Evolutionary conservation across 2,113 vertebrate species (phyloP).

Genomic region (Orthonyx spaldingii): DNA sequence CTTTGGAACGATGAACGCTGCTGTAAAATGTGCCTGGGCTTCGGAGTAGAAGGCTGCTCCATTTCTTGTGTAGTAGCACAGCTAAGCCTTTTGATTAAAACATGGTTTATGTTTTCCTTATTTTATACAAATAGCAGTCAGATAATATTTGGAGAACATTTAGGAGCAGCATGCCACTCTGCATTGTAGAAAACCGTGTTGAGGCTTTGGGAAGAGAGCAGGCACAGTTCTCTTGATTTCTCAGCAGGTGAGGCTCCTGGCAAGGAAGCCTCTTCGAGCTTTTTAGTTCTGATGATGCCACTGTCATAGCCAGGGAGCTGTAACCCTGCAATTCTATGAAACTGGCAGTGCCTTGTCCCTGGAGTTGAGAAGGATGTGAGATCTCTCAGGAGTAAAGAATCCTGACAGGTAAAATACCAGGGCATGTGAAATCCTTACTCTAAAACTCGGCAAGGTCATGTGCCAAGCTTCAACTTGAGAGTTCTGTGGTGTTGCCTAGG

Average conservation of each 20-base stretch:
- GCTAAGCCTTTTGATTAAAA: conserved; percentile 42
- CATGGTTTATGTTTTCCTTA: conserved; percentile 11
- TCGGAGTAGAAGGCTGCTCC: neutral
- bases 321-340: neutral
- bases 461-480: neutral
- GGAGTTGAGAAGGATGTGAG: neutral
- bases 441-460: neutral
- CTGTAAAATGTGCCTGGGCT: neutral
- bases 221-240: neutral
- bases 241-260: neutral
- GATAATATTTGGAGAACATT: conserved; percentile 28
- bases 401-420: neutral
- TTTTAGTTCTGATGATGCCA: neutral
- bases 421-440: neutral
- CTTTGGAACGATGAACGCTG: neutral
- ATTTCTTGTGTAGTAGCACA: neutral
- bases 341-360: neutral
- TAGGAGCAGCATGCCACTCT: neutral
- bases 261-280: neutral
- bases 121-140: conserved; percentile 7
- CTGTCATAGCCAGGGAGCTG: neutral
- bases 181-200: fast-evolving
- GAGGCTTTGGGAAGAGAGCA: neutral
- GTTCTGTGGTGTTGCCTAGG: neutral
- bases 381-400: neutral